A percentile compares a stretch with the other conserved stretches of the same genome.
Evolutionary conservation across 23 tunicate genomes (phyloP).

Genomic region (Diplosoma virens): DNA sequence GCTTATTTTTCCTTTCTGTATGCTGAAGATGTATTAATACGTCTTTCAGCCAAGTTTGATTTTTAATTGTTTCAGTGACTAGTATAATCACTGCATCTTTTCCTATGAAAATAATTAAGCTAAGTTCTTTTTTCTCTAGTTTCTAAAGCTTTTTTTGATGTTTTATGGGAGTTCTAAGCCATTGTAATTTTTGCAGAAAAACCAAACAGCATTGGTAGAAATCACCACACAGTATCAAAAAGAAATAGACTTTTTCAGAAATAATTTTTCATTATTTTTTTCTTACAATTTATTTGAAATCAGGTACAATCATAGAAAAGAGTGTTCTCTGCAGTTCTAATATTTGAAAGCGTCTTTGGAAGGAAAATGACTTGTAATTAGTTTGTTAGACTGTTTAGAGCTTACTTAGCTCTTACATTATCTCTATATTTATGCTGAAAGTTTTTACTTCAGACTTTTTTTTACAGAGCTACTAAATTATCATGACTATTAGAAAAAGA

Average conservation of each 20-base stretch:
- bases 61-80: not conserved
- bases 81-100: not conserved
- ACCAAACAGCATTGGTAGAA: not conserved
- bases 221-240: not conserved
- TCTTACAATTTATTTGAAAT: no score
- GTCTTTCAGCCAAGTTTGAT: not conserved
- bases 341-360: not conserved
- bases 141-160: not conserved
- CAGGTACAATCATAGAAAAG: not conserved
- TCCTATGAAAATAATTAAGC: not conserved
- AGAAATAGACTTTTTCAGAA: no score
- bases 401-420: not conserved
- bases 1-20: not conserved
- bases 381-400: not conserved
- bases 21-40: not conserved
- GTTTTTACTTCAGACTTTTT: not conserved
- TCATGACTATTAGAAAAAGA: not conserved
- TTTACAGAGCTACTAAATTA: not conserved
- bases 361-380: not conserved
- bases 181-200: not conserved
- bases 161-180: not conserved
- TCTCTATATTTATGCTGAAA: no score
- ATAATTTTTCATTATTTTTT: no score
- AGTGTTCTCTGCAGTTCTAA: not conserved
- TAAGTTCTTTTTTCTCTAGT: not conserved